phyloP scores from a whole-genome alignment of 1,140 invertebrate species.

The Camponotus pennsylvanicus region DNA sequence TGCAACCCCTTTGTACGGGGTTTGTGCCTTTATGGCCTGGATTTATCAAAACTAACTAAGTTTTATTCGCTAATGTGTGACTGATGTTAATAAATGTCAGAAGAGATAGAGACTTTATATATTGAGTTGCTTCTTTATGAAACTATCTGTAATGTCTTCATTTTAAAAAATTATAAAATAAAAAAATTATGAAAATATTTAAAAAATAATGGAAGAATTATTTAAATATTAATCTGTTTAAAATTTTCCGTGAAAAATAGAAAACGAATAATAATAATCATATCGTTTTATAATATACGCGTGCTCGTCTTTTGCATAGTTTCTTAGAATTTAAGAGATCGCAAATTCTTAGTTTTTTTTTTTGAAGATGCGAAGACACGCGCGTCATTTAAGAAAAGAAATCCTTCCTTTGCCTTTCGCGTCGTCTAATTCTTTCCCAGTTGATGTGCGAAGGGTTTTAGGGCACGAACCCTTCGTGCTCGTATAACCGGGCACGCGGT shows the following conservation, averaged over 20 bases:
- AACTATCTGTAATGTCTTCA: neutral
- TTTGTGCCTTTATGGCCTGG: slow-evolving; percentile 72
- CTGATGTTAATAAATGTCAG: slow-evolving; percentile 20
- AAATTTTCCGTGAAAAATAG: neutral
- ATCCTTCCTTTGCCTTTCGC: neutral
- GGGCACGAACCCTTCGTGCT: slow-evolving; percentile 45
- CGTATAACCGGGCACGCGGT: slow-evolving; percentile 58
- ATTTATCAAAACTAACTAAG: slow-evolving; percentile 70
- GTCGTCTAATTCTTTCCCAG: slow-evolving; percentile 26
- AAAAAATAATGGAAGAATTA: neutral
- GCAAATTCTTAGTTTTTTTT: neutral
- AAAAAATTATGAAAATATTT: too few species aligned
- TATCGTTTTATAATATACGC: neutral
- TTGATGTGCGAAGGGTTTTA: slow-evolving; percentile 40
- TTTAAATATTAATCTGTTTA: neutral
- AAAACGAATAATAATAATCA: slow-evolving; percentile 6
- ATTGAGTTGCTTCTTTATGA: neutral
- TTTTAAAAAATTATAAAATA: neutral
- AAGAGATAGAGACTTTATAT: neutral
- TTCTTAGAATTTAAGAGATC: neutral
- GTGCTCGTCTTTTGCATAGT: neutral
- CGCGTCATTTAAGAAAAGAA: slow-evolving; percentile 1
- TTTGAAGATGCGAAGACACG: neutral
- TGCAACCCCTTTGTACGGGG: slow-evolving; percentile 65
- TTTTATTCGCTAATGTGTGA: slow-evolving; percentile 27